These are phyloP conservation scores for Chanos chanos DNA, from an alignment of 2,797 vertebrate species.

Conservation along the genomic window DNA sequence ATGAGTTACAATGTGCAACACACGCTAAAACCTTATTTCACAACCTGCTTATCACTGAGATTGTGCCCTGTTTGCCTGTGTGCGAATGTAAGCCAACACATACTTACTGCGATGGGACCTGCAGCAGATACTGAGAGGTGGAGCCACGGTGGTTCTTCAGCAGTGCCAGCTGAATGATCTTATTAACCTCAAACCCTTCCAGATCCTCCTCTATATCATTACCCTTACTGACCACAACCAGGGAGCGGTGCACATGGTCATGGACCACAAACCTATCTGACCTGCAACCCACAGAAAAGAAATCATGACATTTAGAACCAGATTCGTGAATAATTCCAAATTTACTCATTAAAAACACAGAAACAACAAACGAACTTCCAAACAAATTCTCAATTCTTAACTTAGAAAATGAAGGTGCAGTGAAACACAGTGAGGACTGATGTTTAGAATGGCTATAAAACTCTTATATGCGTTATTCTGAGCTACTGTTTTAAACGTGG, in stretches of 20 bases:
- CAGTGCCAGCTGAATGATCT: constrained; percentile 33
- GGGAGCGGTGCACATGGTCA: constrained; percentile 38
- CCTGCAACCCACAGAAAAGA: constrained; percentile 16
- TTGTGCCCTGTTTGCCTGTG: neutral
- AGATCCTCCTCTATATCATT: constrained; percentile 22
- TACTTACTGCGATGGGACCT: constrained; percentile 33
- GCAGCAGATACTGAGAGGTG: constrained; percentile 32
- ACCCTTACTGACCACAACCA: constrained; percentile 27
- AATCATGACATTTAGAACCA: neutral
- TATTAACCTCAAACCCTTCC: constrained; percentile 27
- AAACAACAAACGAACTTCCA: too few species aligned
- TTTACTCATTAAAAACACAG: neutral
- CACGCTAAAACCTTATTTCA: too few species aligned
- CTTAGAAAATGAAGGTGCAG: too few species aligned
- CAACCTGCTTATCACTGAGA: neutral
- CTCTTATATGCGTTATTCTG: too few species aligned
- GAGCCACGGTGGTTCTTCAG: constrained; percentile 31
- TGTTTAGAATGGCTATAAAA: too few species aligned
- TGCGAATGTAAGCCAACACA: neutral
- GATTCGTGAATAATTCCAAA: neutral
- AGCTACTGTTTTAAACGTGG: too few species aligned
- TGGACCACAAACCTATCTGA: constrained; percentile 36
- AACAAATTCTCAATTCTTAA: too few species aligned
- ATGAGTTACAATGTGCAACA: too few species aligned
- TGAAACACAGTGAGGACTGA: too few species aligned